Percentiles rank a stretch among this genome's conserved stretches.
Evolutionary conservation across 2,113 vertebrate genomes (phyloP).

Genomic region (Gymnarchus niloticus): DNA sequence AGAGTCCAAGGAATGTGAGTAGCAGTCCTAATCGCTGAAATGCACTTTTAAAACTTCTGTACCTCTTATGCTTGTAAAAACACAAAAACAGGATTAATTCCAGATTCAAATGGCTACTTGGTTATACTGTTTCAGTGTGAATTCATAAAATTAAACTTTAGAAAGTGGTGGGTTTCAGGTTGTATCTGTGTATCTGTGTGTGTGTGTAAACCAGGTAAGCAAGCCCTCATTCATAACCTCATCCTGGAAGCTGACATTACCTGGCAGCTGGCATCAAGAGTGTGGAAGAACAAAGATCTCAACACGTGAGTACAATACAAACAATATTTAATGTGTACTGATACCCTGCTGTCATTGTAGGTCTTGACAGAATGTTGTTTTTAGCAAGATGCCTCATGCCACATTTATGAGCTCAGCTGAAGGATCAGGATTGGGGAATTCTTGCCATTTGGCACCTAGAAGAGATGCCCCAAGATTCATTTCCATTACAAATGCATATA

Average conservation of each 20-base stretch:
- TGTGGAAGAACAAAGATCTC: conserved; percentile 92
- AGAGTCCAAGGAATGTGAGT: conserved; percentile 95
- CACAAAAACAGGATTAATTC: not conserved
- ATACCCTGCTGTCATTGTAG: not conserved
- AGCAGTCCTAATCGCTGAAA: not conserved
- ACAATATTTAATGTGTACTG: not conserved
- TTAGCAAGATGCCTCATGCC: not conserved
- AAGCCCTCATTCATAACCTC: conserved; percentile 89
- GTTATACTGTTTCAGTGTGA: not conserved
- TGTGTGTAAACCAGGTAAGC: conserved; percentile 69
- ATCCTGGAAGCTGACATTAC: conserved; percentile 93
- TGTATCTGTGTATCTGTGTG: not conserved
- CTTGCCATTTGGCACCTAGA: not conserved
- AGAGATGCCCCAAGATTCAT: not conserved
- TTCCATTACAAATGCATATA: not conserved
- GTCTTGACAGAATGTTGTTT: not conserved
- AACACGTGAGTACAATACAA: conserved; percentile 70
- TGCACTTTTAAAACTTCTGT: too few species aligned
- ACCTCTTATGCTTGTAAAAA: not conserved
- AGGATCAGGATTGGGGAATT: not conserved
- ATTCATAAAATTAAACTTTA: not conserved
- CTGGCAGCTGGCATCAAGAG: conserved; percentile 80
- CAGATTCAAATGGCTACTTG: not conserved
- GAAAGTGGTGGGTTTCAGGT: not conserved
- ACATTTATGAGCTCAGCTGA: not conserved